These are phyloP conservation scores for Lochmaea crataegi DNA, from an alignment of 2,888 invertebrate genomes.

Conservation along the genomic window DNA sequence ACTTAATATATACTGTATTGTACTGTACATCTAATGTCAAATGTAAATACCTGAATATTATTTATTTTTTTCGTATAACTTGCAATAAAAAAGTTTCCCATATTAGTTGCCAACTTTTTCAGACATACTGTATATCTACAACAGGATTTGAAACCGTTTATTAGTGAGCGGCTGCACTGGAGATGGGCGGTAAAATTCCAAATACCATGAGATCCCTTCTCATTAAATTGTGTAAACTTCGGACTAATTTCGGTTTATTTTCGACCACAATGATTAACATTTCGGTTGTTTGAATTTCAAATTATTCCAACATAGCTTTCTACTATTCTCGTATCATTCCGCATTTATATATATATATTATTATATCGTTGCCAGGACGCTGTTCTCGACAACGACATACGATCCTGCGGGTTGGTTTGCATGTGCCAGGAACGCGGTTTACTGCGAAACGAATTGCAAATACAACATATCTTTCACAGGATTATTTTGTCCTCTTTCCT, in stretches of 20 bases:
- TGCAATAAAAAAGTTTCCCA: no score
- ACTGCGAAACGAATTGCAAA: background rate
- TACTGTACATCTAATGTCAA: no score
- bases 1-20: no score
- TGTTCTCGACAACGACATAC: constrained; percentile 20
- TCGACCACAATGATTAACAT: constrained; percentile 30
- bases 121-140: no score
- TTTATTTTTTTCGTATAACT: no score
- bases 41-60: no score
- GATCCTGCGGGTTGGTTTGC: constrained; percentile 12
- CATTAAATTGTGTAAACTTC: constrained; percentile 30
- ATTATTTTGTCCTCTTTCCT: background rate
- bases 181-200: background rate
- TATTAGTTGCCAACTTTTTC: no score
- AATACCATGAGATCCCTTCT: constrained; percentile 19
- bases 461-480: background rate
- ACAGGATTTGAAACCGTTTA: no score
- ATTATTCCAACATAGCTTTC: constrained; percentile 23
- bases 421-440: background rate
- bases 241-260: constrained; percentile 34
- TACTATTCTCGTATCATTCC: constrained; percentile 8
- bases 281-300: constrained; percentile 31
- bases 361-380: constrained; percentile 7
- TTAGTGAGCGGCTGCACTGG: background rate
- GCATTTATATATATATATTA: constrained; percentile 19